Base-by-base conservation (phyloP, 2,797 vertebrate species). In the Melanogrammus aeglefinus region DNA sequence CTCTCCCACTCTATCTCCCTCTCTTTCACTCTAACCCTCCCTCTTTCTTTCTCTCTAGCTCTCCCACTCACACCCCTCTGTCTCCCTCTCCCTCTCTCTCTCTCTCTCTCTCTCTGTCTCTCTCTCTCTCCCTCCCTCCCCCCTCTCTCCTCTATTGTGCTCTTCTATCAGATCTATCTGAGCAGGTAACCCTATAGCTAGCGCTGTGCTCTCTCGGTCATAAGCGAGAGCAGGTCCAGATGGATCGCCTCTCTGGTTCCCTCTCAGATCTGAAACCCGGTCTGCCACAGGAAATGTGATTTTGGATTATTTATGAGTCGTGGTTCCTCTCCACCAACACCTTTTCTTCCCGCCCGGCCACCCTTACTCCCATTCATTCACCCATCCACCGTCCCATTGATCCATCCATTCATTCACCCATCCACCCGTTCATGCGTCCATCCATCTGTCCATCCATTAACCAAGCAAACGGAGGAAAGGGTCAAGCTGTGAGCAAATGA, bases 221-320 rank as follows among this genome's bases (percentile, higher is more conserved):
- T 57, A 73, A 0, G 12, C 38, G 36, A 13, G 35, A 85, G 78
- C 83, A 33, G 72, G 85, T 82, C 69, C 82, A 86, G 86, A 89
- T 79, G 82, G 70, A 76, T 82, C 77, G 44, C 18, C 31, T 84
- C 69, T 91, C 80, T 8, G 71, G 29, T 92, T 86, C 77, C 87
- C 75, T 82, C 78, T 66, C 39, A 74, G 83, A 88, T 90, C 86
- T 86, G 89, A 89, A 90, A 91, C 77, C 78, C 12, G 38, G 76
- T 78, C 84, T 14, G 73, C 86, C 72, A 21, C 74, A n/a, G 86
- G 90, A 89, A 86, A 89, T 76, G 79, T 80, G 82, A 90, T 38
- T 82, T 80, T 86, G 66, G 83, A 91, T 92, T 88, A 92, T 92
- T 93, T 78, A 90, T 89, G 85, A 90, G 82, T 71, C 21, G 31